Evolutionary conservation across 2,888 invertebrate genomes (phyloP), one percentile per base, ranked within the genome.

Genomic region (Cenopis cana): DNA sequence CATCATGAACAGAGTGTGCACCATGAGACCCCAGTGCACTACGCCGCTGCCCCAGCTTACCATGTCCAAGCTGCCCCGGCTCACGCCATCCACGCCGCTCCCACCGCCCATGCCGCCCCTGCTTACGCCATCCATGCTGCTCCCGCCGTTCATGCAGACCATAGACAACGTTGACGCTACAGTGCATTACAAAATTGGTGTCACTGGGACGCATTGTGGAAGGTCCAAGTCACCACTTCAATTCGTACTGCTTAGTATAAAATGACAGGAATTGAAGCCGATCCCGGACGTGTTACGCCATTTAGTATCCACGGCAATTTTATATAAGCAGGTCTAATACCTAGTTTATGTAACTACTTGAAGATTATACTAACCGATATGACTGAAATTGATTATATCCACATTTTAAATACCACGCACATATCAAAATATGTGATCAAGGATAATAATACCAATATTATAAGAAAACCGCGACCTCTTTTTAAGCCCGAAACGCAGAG

Each of bases 1-100:
- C 93, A 82, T 69, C 91, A 89, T 76, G 93, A 90, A 76, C 88
- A 88, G 78, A 81, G 79, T 68, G 79, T 86, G 54, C 88, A 89
- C 74, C 89, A 91, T 67, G 89, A 89, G 75, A 83, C 84, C 0
- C 88, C 89, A 0, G 78, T 85, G 10, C 89, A 89, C 78, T 91
- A 91, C 78, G 74, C 78, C n/a, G 77, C 82, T 14, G 79, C 79
- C 2, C 81, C 83, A 0, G 70, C 74, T 0, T 73, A 74, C 64
- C 81, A 83, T 56, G n/a, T n/a, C n/a, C n/a, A n/a, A n/a, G n/a
- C n/a, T n/a, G n/a, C n/a, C n/a, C n/a, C n/a, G n/a, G n/a, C n/a
- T n/a, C n/a, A n/a, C n/a, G n/a, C n/a, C n/a, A n/a, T n/a, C n/a
- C n/a, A n/a, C n/a, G 76, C 77, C 10, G 24, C 24, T 24, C 74